Evolutionary conservation across 2,113 vertebrate species (phyloP).

Genomic region (Trichomycterus rosablanca): DNA sequence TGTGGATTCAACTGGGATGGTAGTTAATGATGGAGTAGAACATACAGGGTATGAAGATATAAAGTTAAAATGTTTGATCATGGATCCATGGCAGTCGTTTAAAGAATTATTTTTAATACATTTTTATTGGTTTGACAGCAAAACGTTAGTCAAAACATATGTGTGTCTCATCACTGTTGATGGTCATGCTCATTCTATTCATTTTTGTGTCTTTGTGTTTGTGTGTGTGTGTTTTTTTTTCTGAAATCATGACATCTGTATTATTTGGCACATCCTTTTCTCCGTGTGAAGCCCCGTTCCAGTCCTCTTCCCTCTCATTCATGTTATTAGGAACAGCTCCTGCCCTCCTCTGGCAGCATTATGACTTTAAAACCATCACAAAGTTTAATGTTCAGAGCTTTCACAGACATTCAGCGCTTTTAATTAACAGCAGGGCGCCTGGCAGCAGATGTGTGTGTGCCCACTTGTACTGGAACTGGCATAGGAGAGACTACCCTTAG

Average conservation of each 20-base stretch:
- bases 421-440: constrained; percentile 39
- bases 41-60: too few relatives aligned
- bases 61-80: too few relatives aligned
- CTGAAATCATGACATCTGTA: neutral
- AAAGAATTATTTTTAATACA: too few relatives aligned
- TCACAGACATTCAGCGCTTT: constrained; percentile 29
- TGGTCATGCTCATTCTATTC: too few relatives aligned
- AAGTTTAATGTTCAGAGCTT: constrained; percentile 35
- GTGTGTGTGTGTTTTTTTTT: constrained; percentile 19
- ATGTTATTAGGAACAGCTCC: neutral
- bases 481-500: constrained; percentile 10
- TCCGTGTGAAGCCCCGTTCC: neutral
- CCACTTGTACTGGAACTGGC: constrained; percentile 5
- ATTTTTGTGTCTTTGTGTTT: neutral
- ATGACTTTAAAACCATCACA: constrained; percentile 43
- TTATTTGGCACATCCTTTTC: neutral
- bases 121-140: too few relatives aligned
- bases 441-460: constrained; percentile 9
- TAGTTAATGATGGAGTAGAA: too few relatives aligned
- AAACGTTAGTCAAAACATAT: too few relatives aligned
- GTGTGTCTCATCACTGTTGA: too few relatives aligned
- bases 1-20: constrained; percentile 35
- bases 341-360: constrained; percentile 19
- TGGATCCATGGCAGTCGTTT: too few relatives aligned
- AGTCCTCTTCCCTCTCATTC: neutral